phyloP scores from a whole-genome alignment of 2,888 invertebrate genomes.

The Daptonema setosum region DNA sequence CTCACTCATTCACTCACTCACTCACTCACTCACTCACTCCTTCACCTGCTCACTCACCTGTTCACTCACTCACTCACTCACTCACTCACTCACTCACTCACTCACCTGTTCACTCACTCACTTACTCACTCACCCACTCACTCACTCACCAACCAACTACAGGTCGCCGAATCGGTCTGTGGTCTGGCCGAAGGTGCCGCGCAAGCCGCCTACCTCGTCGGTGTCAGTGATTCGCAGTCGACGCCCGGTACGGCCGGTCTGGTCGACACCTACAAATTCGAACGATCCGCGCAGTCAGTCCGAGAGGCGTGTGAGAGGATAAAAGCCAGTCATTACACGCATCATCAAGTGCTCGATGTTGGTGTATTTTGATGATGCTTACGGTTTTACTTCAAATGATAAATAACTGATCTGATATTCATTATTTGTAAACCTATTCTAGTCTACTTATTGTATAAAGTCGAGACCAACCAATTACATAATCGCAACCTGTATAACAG shows the following conservation, averaged over 20 bases:
- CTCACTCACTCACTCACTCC: too few relatives aligned
- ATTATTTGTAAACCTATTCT: background rate
- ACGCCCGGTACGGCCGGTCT: conserved; percentile 66
- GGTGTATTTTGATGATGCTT: background rate
- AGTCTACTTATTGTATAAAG: too few relatives aligned
- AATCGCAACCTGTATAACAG: too few relatives aligned
- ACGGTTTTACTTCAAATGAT: too few relatives aligned
- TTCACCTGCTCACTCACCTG: too few relatives aligned
- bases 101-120: too few relatives aligned
- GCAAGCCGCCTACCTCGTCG: conserved; percentile 76
- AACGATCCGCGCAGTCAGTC: conserved; percentile 68
- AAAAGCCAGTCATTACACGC: conserved; percentile 11
- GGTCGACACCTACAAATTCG: conserved; percentile 65
- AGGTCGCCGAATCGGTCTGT: conserved; percentile 65
- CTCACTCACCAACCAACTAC: too few relatives aligned
- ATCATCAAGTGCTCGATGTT: conserved; percentile 10
- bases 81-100: too few relatives aligned
- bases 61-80: too few relatives aligned
- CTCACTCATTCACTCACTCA: too few relatives aligned
- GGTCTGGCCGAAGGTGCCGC: conserved; percentile 76
- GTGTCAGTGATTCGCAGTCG: conserved; percentile 69
- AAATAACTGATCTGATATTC: background rate
- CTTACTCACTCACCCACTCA: too few relatives aligned
- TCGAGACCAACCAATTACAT: too few relatives aligned
- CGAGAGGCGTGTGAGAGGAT: conserved; percentile 53